Evolutionary conservation across 1,140 invertebrate genomes (phyloP).

Genomic region (Limonius californicus): DNA sequence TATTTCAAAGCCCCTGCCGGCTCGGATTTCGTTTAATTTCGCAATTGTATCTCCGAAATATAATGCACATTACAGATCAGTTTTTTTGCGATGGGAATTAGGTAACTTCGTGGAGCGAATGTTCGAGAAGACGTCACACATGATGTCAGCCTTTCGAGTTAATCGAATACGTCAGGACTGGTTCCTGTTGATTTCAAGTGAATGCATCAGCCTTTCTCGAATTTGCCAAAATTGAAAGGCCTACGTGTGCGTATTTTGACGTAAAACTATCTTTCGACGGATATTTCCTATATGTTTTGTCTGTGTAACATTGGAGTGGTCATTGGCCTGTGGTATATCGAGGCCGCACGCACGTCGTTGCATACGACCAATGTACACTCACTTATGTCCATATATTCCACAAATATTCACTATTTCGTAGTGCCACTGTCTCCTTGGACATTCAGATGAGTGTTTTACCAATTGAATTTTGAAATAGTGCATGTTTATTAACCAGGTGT

Average conservation of each 20-base stretch:
- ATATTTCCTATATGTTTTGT: constrained; percentile 8
- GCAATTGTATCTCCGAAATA: no score
- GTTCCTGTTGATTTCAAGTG: background rate
- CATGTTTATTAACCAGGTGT: constrained; percentile 11
- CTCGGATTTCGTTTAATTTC: no score
- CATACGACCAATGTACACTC: constrained; percentile 6
- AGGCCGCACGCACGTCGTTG: constrained; percentile 10
- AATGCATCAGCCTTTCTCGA: background rate
- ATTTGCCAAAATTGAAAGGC: background rate
- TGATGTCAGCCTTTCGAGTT: background rate
- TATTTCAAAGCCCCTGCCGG: no score
- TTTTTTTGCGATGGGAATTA: no score
- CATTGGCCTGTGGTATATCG: constrained; percentile 13
- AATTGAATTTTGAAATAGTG: constrained; percentile 10
- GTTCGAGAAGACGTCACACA: background rate
- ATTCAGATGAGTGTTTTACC: constrained; percentile 2
- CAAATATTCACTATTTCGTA: background rate
- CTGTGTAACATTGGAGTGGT: constrained; percentile 11
- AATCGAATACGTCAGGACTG: background rate
- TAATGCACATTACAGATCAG: no score
- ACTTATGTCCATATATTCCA: background rate
- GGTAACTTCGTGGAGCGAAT: no score
- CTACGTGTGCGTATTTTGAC: background rate
- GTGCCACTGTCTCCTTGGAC: constrained; percentile 6
- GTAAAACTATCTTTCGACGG: background rate